Conservation (phyloP, 2,113 vertebrate genomes). For the Trichechus manatus region DNA sequence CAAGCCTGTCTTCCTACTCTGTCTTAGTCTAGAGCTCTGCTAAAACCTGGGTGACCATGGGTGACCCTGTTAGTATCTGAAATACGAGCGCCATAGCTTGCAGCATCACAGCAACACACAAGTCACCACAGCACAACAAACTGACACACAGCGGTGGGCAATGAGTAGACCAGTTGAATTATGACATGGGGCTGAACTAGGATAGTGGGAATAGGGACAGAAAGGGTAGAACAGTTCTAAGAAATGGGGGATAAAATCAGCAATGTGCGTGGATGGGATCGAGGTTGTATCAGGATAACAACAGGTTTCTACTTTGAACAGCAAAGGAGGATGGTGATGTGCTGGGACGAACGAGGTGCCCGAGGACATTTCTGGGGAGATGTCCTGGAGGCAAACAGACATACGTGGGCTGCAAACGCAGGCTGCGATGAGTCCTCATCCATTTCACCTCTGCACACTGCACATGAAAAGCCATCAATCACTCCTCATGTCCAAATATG, state of each 20-base stretch:
- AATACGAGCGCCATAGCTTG: no score
- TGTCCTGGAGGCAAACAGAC: not conserved
- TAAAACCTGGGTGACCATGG: no score
- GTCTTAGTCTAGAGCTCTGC: no score
- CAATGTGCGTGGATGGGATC: not conserved
- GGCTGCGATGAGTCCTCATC: not conserved
- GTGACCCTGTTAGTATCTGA: no score
- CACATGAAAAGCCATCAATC: not conserved
- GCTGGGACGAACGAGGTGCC: not conserved
- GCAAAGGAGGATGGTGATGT: fast-evolving
- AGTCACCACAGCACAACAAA: no score
- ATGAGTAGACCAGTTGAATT: not conserved
- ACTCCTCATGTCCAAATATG: not conserved
- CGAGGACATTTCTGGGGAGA: not conserved
- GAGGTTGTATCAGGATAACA: not conserved
- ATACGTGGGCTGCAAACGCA: not conserved
- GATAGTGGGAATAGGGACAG: not conserved
- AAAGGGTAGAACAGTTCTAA: not conserved
- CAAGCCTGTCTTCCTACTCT: no score
- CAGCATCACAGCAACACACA: no score
- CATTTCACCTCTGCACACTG: not conserved
- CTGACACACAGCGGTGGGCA: no score
- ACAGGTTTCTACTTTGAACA: not conserved
- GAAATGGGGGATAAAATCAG: not conserved
- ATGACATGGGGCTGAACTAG: not conserved